These are phyloP conservation scores for Heliconius congener DNA, from an alignment of 1,140 invertebrate species.

Conservation along the genomic window DNA sequence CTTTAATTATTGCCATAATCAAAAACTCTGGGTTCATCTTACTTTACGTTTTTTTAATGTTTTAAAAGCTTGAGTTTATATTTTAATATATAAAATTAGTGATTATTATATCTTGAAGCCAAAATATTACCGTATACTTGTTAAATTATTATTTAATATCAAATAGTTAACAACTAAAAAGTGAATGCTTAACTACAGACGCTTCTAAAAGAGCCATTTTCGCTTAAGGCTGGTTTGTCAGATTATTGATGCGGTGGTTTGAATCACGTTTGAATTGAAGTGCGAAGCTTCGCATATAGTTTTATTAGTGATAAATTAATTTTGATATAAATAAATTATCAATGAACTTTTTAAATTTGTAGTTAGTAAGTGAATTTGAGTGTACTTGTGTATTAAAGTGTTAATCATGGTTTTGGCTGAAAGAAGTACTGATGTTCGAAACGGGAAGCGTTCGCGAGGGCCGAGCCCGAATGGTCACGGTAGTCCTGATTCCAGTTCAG, in stretches of 20 bases:
- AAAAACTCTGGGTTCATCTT: constrained; percentile 14
- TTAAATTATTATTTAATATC: neutral
- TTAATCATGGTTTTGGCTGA: constrained; percentile 92
- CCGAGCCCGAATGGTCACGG: constrained; percentile 93
- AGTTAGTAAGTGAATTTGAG: constrained; percentile 38
- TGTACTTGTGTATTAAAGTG: constrained; percentile 44
- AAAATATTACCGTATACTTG: neutral
- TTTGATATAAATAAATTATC: constrained; percentile 44
- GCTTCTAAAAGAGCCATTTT: constrained; percentile 57
- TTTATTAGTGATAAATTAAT: constrained; percentile 52
- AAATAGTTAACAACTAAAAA: constrained; percentile 36
- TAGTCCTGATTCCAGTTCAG: constrained; percentile 89
- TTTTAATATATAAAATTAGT: neutral
- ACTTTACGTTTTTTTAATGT: constrained; percentile 4
- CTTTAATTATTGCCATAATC: constrained; percentile 36
- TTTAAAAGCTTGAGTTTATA: neutral
- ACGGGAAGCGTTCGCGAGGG: constrained; percentile 92
- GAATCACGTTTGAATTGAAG: constrained; percentile 80
- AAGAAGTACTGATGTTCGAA: constrained; percentile 90
- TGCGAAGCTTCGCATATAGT: constrained; percentile 67
- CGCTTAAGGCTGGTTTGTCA: constrained; percentile 66
- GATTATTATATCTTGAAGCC: neutral
- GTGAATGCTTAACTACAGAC: constrained; percentile 75
- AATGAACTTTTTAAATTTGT: constrained; percentile 56
- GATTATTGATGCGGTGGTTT: constrained; percentile 81